Conservation (phyloP, 2,797 vertebrate genomes). For the Phataginus tetradactyla region DNA sequence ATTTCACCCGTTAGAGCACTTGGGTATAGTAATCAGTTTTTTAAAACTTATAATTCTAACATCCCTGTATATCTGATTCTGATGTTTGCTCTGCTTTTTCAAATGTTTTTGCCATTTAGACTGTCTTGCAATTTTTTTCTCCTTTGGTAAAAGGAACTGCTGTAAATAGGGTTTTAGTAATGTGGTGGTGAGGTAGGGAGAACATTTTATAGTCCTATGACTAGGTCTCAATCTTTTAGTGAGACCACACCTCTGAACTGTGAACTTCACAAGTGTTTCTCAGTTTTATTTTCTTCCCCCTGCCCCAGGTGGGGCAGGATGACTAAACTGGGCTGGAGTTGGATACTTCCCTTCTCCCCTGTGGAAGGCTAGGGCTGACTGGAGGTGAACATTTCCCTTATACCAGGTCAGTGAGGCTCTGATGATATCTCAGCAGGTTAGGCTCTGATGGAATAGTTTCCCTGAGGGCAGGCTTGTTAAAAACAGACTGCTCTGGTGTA, state of each 20-base stretch:
- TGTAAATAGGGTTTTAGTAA: neutral
- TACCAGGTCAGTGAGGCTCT: neutral
- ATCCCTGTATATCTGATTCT: neutral
- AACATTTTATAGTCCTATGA: neutral
- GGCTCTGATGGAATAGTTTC: neutral
- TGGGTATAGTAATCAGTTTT: neutral
- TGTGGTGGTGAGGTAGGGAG: neutral
- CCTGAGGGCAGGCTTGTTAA: neutral
- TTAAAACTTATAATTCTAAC: neutral
- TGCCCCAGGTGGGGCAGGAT: neutral
- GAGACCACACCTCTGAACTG: neutral
- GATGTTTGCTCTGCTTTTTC: neutral
- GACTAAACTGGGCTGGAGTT: neutral
- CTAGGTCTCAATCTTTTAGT: neutral
- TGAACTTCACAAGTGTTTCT: neutral
- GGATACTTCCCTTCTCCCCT: no score
- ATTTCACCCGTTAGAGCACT: neutral
- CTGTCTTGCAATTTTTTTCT: neutral
- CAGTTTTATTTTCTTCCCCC: neutral
- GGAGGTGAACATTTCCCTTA: neutral
- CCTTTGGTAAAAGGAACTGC: neutral
- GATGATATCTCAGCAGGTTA: neutral
- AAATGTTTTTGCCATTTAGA: neutral
- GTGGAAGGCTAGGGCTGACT: no score
- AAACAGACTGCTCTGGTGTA: neutral